A percentile compares a stretch with the other conserved stretches of the same genome.
These are phyloP conservation scores for Synergus laeviventris DNA, from an alignment of 2,888 invertebrate species.

Conservation along the genomic window DNA sequence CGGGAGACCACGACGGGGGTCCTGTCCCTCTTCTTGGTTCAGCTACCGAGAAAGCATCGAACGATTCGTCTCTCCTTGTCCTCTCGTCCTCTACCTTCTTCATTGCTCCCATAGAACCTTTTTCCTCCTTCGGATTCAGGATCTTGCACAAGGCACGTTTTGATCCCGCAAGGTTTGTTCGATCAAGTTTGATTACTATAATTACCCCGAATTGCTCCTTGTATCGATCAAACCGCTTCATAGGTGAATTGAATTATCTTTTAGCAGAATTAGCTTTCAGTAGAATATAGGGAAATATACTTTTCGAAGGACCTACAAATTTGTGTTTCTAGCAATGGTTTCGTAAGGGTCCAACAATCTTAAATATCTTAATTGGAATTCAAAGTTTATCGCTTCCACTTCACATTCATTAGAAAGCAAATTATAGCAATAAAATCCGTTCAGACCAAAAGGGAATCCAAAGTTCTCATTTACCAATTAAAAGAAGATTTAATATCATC, in stretches of 20 bases:
- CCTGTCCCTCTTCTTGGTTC: slow-evolving; percentile 52
- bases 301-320: too few species aligned
- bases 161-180: not conserved
- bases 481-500: not conserved
- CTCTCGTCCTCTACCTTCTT: slow-evolving; percentile 40
- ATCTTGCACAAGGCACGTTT: not conserved
- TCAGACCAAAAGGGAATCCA: not conserved
- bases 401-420: not conserved
- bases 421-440: not conserved
- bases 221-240: not conserved
- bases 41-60: slow-evolving; percentile 67
- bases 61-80: slow-evolving; percentile 41
- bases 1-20: slow-evolving; percentile 75
- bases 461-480: not conserved
- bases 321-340: not conserved
- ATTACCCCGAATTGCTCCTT: not conserved
- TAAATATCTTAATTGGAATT: not conserved
- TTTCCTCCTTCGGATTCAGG: not conserved
- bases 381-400: not conserved
- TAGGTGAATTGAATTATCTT: not conserved
- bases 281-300: not conserved
- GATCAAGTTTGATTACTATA: slow-evolving; percentile 4
- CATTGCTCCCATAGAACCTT: slow-evolving; percentile 9
- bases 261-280: not conserved
- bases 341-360: not conserved